A percentile compares a stretch with the other conserved stretches of the same genome.
These are phyloP conservation scores for Ceryle rudis DNA, from an alignment of 2,797 vertebrate genomes.

Conservation along the genomic window DNA sequence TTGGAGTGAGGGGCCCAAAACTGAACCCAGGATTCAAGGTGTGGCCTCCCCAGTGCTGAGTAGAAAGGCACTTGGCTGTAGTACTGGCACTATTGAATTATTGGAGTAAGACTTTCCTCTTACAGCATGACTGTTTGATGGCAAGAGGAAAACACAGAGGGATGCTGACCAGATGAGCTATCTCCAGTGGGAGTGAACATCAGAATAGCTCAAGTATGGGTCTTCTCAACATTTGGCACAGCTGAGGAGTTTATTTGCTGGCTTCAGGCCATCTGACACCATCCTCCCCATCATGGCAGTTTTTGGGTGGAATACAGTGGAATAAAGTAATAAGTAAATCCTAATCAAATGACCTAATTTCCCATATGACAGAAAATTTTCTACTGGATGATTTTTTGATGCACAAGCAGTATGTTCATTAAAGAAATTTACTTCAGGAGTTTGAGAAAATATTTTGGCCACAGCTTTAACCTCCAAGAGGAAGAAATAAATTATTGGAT, in stretches of 20 bases:
- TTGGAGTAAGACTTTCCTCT: background rate
- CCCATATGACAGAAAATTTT: background rate
- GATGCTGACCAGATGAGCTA: background rate
- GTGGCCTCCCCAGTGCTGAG: background rate
- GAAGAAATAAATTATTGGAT: background rate
- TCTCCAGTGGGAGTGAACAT: background rate
- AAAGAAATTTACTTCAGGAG: background rate
- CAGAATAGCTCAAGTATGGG: background rate
- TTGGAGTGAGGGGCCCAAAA: background rate
- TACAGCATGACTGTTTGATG: background rate
- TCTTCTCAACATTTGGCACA: background rate
- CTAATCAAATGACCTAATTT: background rate
- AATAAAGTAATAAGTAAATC: background rate
- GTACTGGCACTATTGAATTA: background rate
- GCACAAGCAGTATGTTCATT: background rate
- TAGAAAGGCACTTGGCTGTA: background rate
- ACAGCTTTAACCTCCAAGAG: background rate
- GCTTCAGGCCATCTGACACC: background rate
- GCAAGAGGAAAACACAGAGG: background rate
- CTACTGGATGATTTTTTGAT: background rate
- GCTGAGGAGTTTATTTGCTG: background rate
- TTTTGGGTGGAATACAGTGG: background rate
- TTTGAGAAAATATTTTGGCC: background rate
- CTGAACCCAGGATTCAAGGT: background rate
- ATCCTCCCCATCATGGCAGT: background rate